Conservation (phyloP, 2,113 vertebrate species). For the Dascyllus trimaculatus region DNA sequence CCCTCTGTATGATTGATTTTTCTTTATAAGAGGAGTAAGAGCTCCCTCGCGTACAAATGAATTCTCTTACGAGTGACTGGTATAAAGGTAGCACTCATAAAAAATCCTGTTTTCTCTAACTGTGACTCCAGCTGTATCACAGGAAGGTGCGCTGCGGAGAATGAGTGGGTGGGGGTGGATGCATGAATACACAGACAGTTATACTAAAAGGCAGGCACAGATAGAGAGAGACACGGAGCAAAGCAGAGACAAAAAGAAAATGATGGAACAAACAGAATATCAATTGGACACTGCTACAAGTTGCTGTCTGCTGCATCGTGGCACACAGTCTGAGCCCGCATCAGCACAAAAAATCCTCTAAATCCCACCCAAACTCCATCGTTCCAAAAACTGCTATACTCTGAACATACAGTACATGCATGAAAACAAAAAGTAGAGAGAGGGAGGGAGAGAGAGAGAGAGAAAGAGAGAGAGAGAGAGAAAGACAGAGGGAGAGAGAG, state of each 20-base stretch:
- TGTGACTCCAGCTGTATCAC: slow-evolving; percentile 60
- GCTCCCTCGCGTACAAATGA: slow-evolving; percentile 27
- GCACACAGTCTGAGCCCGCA: slow-evolving; percentile 3
- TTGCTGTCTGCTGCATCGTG: slow-evolving; percentile 39
- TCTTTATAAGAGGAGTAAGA: slow-evolving; percentile 27
- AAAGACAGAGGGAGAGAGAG: slow-evolving; percentile 53
- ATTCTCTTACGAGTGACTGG: slow-evolving; percentile 38
- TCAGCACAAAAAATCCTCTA: slow-evolving; percentile 44
- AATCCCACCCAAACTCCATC: slow-evolving; percentile 33
- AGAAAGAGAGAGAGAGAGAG: slow-evolving; percentile 32
- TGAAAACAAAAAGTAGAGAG: slow-evolving; percentile 26
- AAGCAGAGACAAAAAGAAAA: slow-evolving; percentile 25
- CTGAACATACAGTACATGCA: slow-evolving; percentile 17
- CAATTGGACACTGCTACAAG: slow-evolving; percentile 34
- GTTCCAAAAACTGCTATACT: slow-evolving; percentile 20
- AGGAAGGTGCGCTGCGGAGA: slow-evolving; percentile 49
- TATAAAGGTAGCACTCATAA: slow-evolving; percentile 44
- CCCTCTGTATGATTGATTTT: neutral
- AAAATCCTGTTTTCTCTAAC: slow-evolving; percentile 34
- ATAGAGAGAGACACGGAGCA: slow-evolving; percentile 8
- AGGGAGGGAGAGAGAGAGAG: slow-evolving; percentile 20
- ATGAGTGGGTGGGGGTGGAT: slow-evolving; percentile 60
- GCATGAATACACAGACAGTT: slow-evolving; percentile 32
- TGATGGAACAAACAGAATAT: slow-evolving; percentile 36
- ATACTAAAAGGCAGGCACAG: slow-evolving; percentile 30